phyloP scores from a whole-genome alignment of 2,888 invertebrate species.

The Pristionchus mayeri region DNA sequence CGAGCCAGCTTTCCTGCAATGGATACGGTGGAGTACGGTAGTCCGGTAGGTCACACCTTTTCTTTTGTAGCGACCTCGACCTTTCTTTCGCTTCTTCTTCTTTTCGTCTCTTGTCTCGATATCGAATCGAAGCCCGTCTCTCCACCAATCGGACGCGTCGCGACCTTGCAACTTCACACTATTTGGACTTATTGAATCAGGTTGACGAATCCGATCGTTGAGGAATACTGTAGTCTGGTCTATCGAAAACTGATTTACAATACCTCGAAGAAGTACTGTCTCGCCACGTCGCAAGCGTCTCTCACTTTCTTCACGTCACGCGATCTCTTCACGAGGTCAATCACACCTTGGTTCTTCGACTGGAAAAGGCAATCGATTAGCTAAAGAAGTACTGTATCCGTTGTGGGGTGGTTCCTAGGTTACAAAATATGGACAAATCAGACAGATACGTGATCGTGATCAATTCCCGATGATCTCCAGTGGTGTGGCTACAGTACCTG shows the following conservation, averaged over 20 bases:
- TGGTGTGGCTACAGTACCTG: not conserved
- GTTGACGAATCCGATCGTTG: not conserved
- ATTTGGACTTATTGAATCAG: not conserved
- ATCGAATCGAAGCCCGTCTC: not conserved
- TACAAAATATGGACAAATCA: not conserved
- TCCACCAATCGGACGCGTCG: not conserved
- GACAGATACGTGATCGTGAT: not conserved
- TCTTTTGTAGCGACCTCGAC: conserved; percentile 24
- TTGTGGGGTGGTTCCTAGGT: not conserved
- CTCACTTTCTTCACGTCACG: conserved; percentile 16
- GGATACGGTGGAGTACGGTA: not conserved
- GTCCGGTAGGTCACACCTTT: not conserved
- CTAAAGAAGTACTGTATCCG: not conserved
- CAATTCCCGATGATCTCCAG: not conserved
- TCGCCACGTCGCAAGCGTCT: conserved; percentile 30
- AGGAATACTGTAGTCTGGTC: not conserved
- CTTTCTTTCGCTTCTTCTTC: conserved; percentile 12
- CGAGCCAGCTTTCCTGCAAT: conserved; percentile 46
- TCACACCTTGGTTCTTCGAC: conserved; percentile 16
- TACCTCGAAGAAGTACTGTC: conserved; percentile 48
- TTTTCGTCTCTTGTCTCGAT: not conserved
- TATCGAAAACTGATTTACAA: not conserved
- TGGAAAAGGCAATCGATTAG: conserved; percentile 16
- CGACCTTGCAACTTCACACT: conserved; percentile 43
- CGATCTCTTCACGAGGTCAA: not conserved